Conservation (phyloP, 2,113 vertebrate species). For the Tragulus kanchil region DNA sequence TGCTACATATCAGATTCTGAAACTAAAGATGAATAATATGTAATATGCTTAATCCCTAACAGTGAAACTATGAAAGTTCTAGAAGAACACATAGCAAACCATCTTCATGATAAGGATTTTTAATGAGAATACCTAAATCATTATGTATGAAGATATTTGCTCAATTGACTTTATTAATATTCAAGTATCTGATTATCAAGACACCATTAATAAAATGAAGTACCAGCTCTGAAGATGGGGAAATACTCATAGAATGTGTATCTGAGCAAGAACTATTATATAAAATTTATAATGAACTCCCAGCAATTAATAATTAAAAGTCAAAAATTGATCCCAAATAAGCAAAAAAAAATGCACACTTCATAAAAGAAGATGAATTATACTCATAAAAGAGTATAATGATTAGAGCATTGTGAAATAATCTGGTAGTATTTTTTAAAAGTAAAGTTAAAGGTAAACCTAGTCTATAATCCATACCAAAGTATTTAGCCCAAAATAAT, state of each 20-base stretch:
- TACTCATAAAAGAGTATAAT: not conserved
- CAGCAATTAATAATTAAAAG: slow-evolving; percentile 1
- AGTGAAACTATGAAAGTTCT: not conserved
- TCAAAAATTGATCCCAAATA: not conserved
- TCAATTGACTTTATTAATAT: slow-evolving; percentile 38
- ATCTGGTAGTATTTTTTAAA: not conserved
- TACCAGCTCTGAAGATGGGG: not conserved
- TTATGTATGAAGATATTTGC: not conserved
- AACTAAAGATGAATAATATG: not conserved
- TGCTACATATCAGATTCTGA: not conserved
- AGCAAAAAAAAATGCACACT: not conserved
- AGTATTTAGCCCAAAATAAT: not conserved
- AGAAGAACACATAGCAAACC: not conserved
- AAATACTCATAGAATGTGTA: not conserved
- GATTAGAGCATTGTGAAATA: not conserved
- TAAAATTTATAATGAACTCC: slow-evolving; percentile 14
- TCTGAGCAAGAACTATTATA: not conserved
- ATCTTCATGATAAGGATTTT: not conserved
- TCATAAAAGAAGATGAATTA: not conserved
- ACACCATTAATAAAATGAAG: not conserved
- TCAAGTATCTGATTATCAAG: slow-evolving; percentile 20
- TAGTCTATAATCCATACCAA: not conserved
- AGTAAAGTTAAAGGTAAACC: not conserved
- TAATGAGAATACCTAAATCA: not conserved
- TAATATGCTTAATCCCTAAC: not conserved